These are phyloP conservation scores for Colletes collaris DNA, from an alignment of 2,888 invertebrate species.

Conservation along the genomic window DNA sequence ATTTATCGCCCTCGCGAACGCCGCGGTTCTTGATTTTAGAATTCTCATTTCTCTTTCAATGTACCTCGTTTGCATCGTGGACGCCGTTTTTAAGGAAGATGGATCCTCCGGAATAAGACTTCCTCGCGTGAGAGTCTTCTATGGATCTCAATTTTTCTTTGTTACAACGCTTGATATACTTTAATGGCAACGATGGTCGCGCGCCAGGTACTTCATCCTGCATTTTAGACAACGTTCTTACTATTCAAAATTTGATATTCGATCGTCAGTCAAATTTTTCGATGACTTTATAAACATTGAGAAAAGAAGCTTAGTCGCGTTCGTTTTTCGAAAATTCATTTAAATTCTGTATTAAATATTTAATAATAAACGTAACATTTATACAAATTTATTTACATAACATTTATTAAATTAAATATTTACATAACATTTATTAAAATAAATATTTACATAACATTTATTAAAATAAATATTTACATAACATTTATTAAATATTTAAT, in stretches of 20 bases:
- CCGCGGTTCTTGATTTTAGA: slow-evolving; percentile 54
- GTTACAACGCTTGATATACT: slow-evolving; percentile 38
- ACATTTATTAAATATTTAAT: too few relatives aligned
- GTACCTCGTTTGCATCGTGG: slow-evolving; percentile 62
- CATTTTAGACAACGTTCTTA: neutral
- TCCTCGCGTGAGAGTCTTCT: slow-evolving; percentile 48
- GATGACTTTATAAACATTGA: too few relatives aligned
- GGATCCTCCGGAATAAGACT: slow-evolving; percentile 56
- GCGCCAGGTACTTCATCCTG: neutral
- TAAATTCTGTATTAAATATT: too few relatives aligned
- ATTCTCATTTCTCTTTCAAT: slow-evolving; percentile 58
- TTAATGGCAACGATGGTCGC: slow-evolving; percentile 24
- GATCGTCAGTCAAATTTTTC: too few relatives aligned
- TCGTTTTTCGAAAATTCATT: too few relatives aligned
- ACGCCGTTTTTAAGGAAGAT: slow-evolving; percentile 58
- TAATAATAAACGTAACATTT: too few relatives aligned
- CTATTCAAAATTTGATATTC: neutral
- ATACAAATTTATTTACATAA: too few relatives aligned
- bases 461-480: too few relatives aligned
- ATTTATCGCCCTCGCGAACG: slow-evolving; percentile 47
- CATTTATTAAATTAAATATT: too few relatives aligned
- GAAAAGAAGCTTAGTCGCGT: too few relatives aligned
- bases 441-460: too few relatives aligned
- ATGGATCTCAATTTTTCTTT: slow-evolving; percentile 56
- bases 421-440: too few relatives aligned